Base-by-base conservation (phyloP, 2,113 vertebrate genomes). In the Atherinomorus stipes region DNA sequence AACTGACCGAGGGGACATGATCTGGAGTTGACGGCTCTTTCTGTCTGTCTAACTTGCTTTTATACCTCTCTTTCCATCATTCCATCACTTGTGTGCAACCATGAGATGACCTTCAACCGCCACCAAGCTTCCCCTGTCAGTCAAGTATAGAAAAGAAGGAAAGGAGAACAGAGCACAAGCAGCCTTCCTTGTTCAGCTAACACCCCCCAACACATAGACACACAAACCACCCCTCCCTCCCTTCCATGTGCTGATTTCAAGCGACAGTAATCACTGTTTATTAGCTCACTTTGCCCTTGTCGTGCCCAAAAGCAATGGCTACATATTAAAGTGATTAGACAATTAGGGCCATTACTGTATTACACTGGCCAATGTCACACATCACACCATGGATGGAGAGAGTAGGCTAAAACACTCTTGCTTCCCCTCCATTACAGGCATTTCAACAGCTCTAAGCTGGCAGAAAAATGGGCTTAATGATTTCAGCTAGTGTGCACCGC, bases 51-150 rank as follows among this genome's bases (percentile, higher is more conserved):
- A 19, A 38, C 49, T 54, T 21, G 22, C 54, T 64, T 59, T 45
- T 44, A 47, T 31, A 86, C 89, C 87, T 88, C 91, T 87, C 91
- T 65, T 84, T 91, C 93, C 76, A 91, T 93, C 90, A 91, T 91
- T 90, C 76, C 85, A 89, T 92, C 90, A 86, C 88, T 78, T 63
- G 67, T 40, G 54, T 76, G 75, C 66, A 77, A 78, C 89, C 91
- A 93, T 84, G 80, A 74, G 82, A 76, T 94, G 94, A 95, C 94
- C 94, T 95, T 94, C 94, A 45, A 66, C 91, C 88, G 59, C 90
- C 95, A 91, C 90, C 91, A 82, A 66, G 71, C 81, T 89, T 87
- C 91, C 88, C 92, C 88, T 90, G 81, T 92, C 88, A 91, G 88
- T 94, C 89, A 92, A 78, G 76, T 84, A 74, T 74, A 77, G 62